Conservation (phyloP, 2,113 vertebrate genomes). For the Struthio camelus region DNA sequence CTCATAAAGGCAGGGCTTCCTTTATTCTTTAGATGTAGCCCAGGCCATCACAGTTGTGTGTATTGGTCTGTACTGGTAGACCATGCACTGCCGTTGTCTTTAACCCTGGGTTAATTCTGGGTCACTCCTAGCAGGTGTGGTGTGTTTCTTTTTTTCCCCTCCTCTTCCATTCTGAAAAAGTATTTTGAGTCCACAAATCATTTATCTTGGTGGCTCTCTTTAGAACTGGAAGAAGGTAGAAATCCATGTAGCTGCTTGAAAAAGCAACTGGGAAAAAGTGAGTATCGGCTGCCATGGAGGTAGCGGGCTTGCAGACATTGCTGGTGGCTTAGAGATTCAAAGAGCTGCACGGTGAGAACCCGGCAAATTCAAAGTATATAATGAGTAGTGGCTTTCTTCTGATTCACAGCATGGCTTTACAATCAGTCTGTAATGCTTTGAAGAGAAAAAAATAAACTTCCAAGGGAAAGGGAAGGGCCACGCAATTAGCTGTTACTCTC, state of each 20-base stretch:
- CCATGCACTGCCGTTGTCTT: background rate
- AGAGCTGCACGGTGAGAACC: constrained; percentile 74
- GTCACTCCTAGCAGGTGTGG: background rate
- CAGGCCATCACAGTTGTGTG: background rate
- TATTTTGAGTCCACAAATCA: constrained; percentile 38
- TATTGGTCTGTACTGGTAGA: background rate
- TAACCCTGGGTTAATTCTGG: background rate
- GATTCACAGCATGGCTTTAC: constrained; percentile 77
- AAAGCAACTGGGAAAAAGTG: constrained; percentile 19
- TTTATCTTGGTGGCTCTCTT: constrained; percentile 55
- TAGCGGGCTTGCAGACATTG: constrained; percentile 66
- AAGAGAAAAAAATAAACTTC: constrained; percentile 63
- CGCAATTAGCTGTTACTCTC: constrained; percentile 51
- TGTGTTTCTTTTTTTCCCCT: background rate
- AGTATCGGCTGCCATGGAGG: constrained; percentile 32
- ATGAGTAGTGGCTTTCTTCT: constrained; percentile 82
- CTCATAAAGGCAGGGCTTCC: background rate
- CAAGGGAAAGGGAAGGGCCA: constrained; percentile 40
- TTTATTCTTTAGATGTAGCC: background rate
- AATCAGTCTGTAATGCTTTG: constrained; percentile 74
- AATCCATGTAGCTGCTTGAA: constrained; percentile 55
- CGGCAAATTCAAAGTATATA: constrained; percentile 80
- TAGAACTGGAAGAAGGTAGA: constrained; percentile 38
- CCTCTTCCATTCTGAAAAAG: background rate
- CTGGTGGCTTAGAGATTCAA: constrained; percentile 85